phyloP scores from a whole-genome alignment of 1,140 invertebrate genomes.

The Saccostrea glomerata region DNA sequence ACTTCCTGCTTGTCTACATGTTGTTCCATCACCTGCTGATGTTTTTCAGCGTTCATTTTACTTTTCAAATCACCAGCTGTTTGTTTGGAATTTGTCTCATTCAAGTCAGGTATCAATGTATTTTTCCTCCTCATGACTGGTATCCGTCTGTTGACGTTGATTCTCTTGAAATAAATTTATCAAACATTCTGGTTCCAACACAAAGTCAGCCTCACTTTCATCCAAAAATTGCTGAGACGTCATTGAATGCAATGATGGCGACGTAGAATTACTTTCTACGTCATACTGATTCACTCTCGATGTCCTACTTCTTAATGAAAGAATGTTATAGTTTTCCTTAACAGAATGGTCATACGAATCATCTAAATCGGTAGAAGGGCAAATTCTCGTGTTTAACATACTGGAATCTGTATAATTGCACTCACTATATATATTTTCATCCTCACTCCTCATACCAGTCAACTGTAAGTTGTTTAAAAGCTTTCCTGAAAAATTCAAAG shows the following conservation, averaged over 20 bases:
- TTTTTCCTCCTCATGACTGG: neutral
- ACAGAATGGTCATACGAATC: neutral
- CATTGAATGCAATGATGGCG: no score
- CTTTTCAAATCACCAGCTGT: no score
- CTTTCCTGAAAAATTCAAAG: neutral
- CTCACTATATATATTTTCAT: neutral
- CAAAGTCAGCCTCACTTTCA: neutral
- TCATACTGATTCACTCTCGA: neutral
- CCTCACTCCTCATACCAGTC: neutral
- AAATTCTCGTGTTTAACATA: neutral
- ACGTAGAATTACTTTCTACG: neutral
- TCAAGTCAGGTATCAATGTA: neutral
- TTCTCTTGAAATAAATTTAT: constrained; percentile 2
- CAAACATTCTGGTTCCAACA: neutral
- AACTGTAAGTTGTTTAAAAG: neutral
- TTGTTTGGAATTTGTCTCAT: no score
- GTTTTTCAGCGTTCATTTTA: no score
- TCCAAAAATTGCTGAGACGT: no score
- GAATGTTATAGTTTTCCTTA: neutral
- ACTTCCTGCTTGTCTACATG: no score
- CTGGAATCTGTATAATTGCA: neutral
- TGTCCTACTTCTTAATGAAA: neutral
- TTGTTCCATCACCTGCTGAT: no score
- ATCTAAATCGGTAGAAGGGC: neutral
- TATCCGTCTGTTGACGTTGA: neutral